Percentiles rank a stretch among this genome's conserved stretches.
Conservation (phyloP, 2,888 invertebrate genomes). For the Amphipoea oculea region DNA sequence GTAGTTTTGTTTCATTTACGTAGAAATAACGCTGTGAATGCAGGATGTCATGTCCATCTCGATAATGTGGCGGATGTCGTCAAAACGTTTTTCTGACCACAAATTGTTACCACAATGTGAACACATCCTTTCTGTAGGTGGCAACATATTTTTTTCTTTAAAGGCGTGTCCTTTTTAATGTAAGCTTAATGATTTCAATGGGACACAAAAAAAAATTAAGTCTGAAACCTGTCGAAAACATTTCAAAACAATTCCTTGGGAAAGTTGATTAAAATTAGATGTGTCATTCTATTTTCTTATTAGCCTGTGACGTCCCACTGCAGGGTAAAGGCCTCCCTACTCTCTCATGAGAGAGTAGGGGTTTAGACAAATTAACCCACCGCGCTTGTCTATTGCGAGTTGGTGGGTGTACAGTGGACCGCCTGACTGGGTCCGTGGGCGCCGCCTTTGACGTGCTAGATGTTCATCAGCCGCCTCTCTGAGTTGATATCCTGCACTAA, state of each 20-base stretch:
- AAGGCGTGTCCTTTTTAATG: not conserved
- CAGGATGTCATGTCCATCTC: conserved; percentile 65
- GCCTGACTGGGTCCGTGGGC: no score
- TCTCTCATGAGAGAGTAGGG: no score
- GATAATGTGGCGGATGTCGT: conserved; percentile 60
- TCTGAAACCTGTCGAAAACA: not conserved
- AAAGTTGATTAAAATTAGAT: not conserved
- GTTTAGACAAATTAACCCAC: no score
- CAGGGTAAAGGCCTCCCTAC: no score
- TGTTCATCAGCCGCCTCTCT: no score
- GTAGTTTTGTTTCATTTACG: conserved; percentile 20
- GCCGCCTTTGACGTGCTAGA: no score
- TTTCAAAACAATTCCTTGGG: not conserved
- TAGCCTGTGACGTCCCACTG: no score
- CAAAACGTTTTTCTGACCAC: conserved; percentile 61
- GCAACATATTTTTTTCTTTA: conserved; percentile 23
- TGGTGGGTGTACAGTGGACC: no score
- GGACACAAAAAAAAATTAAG: not conserved
- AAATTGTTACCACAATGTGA: conserved; percentile 51
- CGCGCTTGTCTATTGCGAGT: no score
- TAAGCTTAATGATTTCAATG: not conserved
- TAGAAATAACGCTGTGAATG: conserved; percentile 29
- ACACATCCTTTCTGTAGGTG: conserved; percentile 33
- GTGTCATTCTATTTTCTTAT: no score
- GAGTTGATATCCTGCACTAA: no score